A percentile compares a stretch with the other conserved stretches of the same genome.
Conservation (phyloP, 1,140 invertebrate genomes). For the Eupristina koningsbergeri region DNA sequence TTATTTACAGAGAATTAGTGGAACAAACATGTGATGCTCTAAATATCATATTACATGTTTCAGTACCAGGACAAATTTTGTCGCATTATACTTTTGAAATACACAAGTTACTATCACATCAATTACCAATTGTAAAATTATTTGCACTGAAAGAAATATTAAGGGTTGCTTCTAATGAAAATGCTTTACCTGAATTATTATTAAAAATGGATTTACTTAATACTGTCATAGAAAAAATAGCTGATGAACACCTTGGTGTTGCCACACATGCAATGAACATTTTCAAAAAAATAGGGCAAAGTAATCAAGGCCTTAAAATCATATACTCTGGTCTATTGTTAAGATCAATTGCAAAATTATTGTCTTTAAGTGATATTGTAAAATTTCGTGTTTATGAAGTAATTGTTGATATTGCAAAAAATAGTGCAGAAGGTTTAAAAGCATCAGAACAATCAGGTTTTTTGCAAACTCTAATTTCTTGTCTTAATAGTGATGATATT, state of each 20-base stretch:
- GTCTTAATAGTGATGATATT: constrained; percentile 82
- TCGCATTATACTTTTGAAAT: constrained; percentile 67
- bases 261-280: constrained; percentile 76
- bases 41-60: constrained; percentile 61
- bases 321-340: constrained; percentile 60
- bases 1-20: constrained; percentile 64
- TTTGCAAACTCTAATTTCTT: constrained; percentile 78
- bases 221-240: constrained; percentile 74
- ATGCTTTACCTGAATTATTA: constrained; percentile 68
- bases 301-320: constrained; percentile 65
- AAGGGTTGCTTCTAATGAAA: constrained; percentile 63
- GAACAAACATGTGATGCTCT: constrained; percentile 71
- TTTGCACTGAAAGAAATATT: constrained; percentile 67
- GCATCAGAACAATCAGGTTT: constrained; percentile 77
- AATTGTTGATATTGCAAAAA: constrained; percentile 78
- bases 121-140: constrained; percentile 61
- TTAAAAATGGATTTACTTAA: constrained; percentile 74
- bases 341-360: constrained; percentile 60
- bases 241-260: constrained; percentile 76
- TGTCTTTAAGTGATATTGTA: constrained; percentile 62
- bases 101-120: constrained; percentile 66
- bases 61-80: constrained; percentile 67
- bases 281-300: constrained; percentile 73
- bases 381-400: constrained; percentile 76
- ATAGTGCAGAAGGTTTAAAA: constrained; percentile 75